phyloP scores from a whole-genome alignment of 1,140 invertebrate genomes.

The Gyrodactylus salaris region DNA sequence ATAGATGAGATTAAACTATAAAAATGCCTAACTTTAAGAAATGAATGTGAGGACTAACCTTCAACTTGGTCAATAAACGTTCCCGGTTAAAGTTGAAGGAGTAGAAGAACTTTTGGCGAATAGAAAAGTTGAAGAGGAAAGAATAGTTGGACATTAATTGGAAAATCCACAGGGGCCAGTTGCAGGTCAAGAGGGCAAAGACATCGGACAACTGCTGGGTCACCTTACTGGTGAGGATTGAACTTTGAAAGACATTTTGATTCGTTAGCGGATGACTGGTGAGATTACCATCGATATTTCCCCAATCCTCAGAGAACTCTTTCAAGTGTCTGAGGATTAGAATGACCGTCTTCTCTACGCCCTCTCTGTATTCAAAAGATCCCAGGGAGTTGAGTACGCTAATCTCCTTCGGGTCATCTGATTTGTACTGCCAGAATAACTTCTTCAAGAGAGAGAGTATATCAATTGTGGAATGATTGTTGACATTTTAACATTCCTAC shows the following conservation, averaged over 20 bases:
- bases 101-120: conserved; percentile 65
- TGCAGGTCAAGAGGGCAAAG: conserved; percentile 80
- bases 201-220: conserved; percentile 81
- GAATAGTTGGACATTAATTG: conserved; percentile 63
- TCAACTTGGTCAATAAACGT: conserved; percentile 49
- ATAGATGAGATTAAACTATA: too few relatives aligned
- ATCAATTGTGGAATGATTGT: too few relatives aligned
- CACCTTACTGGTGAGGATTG: conserved; percentile 57
- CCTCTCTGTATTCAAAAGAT: not conserved
- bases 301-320: not conserved
- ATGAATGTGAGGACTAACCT: conserved; percentile 33
- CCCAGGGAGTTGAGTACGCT: not conserved
- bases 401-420: too few relatives aligned
- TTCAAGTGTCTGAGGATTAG: not conserved
- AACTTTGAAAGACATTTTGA: conserved; percentile 31
- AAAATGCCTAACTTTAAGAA: too few relatives aligned
- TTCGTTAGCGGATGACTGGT: not conserved
- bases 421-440: too few relatives aligned
- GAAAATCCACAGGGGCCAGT: conserved; percentile 64
- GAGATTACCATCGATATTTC: not conserved
- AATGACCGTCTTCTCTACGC: not conserved
- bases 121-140: conserved; percentile 81
- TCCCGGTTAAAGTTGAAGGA: conserved; percentile 65
- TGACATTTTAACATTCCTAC: too few relatives aligned
- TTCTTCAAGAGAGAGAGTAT: too few relatives aligned